These are phyloP conservation scores for Hyles euphorbiae DNA, from an alignment of 1,140 invertebrate species.

Conservation along the genomic window DNA sequence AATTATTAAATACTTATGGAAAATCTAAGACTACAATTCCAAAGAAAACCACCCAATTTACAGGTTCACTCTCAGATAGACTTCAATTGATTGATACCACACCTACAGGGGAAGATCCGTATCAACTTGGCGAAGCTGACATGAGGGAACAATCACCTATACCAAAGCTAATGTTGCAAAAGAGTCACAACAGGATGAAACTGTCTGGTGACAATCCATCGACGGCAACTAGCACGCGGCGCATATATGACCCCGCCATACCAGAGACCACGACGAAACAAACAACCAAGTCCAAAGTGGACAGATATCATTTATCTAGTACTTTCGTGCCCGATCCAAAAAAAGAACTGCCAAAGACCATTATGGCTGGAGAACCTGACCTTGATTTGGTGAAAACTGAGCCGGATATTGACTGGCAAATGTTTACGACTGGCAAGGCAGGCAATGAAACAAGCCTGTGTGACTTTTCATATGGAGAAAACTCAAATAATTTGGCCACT, in stretches of 20 bases:
- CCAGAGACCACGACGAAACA: conserved; percentile 22
- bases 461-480: conserved; percentile 49
- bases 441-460: conserved; percentile 37
- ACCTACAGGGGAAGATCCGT: conserved; percentile 62
- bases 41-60: conserved; percentile 39
- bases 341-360: conserved; percentile 32
- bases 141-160: conserved; percentile 64
- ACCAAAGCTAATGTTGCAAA: conserved; percentile 61
- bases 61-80: conserved; percentile 53
- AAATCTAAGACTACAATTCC: conserved; percentile 34
- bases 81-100: conserved; percentile 60
- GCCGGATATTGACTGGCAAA: conserved; percentile 43
- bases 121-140: conserved; percentile 60
- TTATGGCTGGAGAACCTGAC: conserved; percentile 40
- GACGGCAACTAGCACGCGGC: conserved; percentile 21
- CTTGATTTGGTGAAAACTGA: conserved; percentile 50
- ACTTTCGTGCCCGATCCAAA: conserved; percentile 21
- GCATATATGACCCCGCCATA: conserved; percentile 40
- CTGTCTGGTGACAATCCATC: conserved; percentile 26
- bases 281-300: conserved; percentile 22
- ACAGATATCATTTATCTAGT: conserved; percentile 22
- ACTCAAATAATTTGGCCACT: conserved; percentile 27
- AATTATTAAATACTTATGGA: conserved; percentile 56
- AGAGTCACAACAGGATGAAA: conserved; percentile 53
- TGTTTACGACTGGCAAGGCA: conserved; percentile 20